A percentile compares a stretch with the other conserved stretches of the same genome.
Evolutionary conservation across 2,797 vertebrate species (phyloP).

Genomic region (Arctocebus calabarensis): DNA sequence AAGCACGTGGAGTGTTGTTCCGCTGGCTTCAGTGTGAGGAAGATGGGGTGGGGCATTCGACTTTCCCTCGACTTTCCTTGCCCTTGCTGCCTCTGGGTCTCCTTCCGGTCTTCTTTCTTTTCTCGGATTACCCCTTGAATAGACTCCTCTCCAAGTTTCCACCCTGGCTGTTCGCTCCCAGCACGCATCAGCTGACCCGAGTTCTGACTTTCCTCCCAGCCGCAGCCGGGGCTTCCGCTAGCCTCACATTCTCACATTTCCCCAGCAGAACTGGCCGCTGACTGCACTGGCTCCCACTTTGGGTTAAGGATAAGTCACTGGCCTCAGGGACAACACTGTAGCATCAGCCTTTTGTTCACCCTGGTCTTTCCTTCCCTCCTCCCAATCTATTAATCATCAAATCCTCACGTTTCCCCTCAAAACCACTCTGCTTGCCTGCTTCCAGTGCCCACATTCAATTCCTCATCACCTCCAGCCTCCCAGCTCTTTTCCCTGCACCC

Average conservation of each 20-base stretch:
- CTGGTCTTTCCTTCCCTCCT: background rate
- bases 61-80: background rate
- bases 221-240: background rate
- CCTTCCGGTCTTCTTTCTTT: background rate
- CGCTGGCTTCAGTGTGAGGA: background rate
- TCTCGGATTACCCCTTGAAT: background rate
- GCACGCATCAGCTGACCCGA: background rate
- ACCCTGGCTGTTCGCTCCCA: fast-evolving
- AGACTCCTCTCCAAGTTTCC: background rate
- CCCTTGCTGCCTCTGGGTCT: background rate
- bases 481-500: background rate
- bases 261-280: background rate
- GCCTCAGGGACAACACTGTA: background rate
- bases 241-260: background rate
- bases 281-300: background rate
- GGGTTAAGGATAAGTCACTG: background rate
- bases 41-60: background rate
- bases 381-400: background rate
- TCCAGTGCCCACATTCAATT: background rate
- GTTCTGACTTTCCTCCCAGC: background rate
- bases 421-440: background rate
- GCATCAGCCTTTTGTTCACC: background rate
- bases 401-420: background rate
- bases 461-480: background rate
- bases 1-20: fast-evolving